Evolutionary conservation across 2,888 invertebrate genomes (phyloP).

Genomic region (Zelleria hepariella): DNA sequence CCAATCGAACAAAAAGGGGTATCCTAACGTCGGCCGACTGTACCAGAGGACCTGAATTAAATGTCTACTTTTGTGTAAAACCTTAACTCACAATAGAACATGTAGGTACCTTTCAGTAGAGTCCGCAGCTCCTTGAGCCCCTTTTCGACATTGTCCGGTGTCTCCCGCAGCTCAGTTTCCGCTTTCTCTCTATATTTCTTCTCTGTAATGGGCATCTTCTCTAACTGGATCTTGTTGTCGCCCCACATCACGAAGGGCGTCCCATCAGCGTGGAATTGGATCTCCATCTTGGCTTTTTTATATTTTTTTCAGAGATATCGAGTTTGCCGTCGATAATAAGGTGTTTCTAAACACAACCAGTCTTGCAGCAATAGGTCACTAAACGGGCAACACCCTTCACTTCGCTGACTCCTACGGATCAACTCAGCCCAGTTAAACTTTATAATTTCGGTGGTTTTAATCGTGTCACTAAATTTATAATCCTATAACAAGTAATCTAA

Average conservation of each 20-base stretch:
- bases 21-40: no score
- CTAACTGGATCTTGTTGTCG: slow-evolving; percentile 71
- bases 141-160: slow-evolving; percentile 74
- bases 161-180: slow-evolving; percentile 78
- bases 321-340: background rate
- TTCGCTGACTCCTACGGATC: slow-evolving; percentile 8
- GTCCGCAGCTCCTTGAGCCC: slow-evolving; percentile 70
- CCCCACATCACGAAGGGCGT: slow-evolving; percentile 76
- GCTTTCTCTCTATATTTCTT: slow-evolving; percentile 75
- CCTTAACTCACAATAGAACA: no score
- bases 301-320: background rate
- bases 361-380: background rate
- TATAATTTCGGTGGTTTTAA: background rate
- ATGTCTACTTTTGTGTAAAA: no score
- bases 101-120: slow-evolving; percentile 68
- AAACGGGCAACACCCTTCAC: slow-evolving; percentile 27
- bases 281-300: slow-evolving; percentile 34
- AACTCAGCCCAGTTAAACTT: background rate
- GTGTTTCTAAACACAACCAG: background rate
- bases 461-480: background rate
- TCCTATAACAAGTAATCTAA: background rate
- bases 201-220: slow-evolving; percentile 72
- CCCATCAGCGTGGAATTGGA: slow-evolving; percentile 67
- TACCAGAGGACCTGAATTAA: no score
- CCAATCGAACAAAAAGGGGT: no score